phyloP scores from a whole-genome alignment of 2,797 vertebrate species.

The Morus bassanus region DNA sequence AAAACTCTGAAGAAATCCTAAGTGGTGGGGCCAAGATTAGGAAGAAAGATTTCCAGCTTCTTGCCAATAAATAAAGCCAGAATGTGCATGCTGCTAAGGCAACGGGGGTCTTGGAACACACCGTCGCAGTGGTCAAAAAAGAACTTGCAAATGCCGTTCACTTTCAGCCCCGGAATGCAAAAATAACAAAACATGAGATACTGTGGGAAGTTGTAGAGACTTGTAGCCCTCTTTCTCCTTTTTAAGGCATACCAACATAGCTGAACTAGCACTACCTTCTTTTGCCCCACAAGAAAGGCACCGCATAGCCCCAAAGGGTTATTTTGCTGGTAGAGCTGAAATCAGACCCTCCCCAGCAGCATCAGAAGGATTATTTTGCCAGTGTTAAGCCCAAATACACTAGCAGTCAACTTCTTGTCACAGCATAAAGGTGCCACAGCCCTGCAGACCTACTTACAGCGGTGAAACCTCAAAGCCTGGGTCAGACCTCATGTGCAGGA shows the following conservation, averaged over 20 bases:
- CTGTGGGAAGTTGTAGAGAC: background rate
- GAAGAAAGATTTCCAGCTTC: background rate
- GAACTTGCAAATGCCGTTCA: background rate
- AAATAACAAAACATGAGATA: background rate
- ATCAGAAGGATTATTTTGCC: background rate
- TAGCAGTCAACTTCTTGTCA: background rate
- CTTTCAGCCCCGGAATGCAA: background rate
- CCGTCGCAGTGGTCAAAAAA: background rate
- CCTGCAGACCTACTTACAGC: background rate
- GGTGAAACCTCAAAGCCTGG: background rate
- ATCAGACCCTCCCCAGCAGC: background rate
- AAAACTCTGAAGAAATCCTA: background rate
- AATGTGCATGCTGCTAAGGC: background rate
- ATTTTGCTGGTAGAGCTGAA: background rate
- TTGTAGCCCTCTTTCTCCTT: background rate
- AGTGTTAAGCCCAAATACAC: background rate
- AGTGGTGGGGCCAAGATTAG: background rate
- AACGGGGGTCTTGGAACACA: background rate
- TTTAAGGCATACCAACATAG: background rate
- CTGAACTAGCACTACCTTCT: background rate
- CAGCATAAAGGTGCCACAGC: background rate
- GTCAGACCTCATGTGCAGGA: rapidly evolving
- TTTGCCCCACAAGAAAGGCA: background rate
- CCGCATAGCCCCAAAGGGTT: rapidly evolving
- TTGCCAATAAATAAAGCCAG: background rate